phyloP scores from a whole-genome alignment of 1,140 invertebrate species.

The Philopotamus ludificatus region DNA sequence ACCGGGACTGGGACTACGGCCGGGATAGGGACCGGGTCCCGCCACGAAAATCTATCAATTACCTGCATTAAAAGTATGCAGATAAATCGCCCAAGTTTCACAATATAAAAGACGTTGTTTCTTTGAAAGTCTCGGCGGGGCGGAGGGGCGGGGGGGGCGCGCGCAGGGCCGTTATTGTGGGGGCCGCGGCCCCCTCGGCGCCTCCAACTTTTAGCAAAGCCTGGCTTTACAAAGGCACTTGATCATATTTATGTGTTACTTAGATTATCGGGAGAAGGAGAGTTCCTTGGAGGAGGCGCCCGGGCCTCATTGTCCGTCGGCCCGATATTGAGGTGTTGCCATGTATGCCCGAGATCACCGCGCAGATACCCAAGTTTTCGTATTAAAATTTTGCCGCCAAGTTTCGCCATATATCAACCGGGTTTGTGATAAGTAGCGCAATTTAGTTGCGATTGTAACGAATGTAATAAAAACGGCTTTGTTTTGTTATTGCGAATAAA shows the following conservation, averaged over 20 bases:
- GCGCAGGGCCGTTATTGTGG: neutral
- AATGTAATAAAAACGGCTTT: too few species aligned
- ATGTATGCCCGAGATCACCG: neutral
- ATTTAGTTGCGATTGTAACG: too few species aligned
- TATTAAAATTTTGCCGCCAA: neutral
- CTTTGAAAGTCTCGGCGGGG: constrained; percentile 26
- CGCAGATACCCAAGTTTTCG: neutral
- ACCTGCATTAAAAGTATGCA: constrained; percentile 33
- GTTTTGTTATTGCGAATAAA: too few species aligned
- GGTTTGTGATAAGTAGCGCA: too few species aligned
- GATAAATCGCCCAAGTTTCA: constrained; percentile 41
- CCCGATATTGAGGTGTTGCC: constrained; percentile 1
- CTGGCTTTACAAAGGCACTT: constrained; percentile 46
- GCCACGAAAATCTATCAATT: constrained; percentile 39
- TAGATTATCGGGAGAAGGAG: constrained; percentile 46
- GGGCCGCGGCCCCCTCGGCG: neutral
- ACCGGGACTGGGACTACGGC: neutral
- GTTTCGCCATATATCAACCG: too few species aligned
- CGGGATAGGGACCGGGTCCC: too few species aligned
- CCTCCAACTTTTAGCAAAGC: constrained; percentile 40
- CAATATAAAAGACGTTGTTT: constrained; percentile 37
- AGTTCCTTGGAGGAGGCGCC: constrained; percentile 6
- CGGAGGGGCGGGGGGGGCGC: too few species aligned
- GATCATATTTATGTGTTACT: constrained; percentile 56
- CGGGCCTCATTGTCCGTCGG: neutral